A percentile compares a stretch with the other conserved stretches of the same genome.
Conservation (phyloP, 2,797 vertebrate species). For the Sciurus carolinensis region DNA sequence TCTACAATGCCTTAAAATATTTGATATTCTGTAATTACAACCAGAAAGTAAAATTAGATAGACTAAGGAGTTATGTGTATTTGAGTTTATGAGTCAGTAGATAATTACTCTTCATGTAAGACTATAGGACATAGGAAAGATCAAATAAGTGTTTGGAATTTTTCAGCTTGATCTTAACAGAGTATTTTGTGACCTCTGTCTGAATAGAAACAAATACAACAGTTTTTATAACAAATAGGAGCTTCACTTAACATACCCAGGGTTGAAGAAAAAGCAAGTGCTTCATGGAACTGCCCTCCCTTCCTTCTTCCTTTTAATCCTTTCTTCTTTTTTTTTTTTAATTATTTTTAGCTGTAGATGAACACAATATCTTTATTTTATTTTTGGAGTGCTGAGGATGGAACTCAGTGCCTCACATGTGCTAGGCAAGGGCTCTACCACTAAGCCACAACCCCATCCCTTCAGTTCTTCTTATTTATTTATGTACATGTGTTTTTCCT, state of each 20-base stretch:
- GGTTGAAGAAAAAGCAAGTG: neutral
- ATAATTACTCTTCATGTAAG: conserved; percentile 23
- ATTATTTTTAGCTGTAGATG: too few species aligned
- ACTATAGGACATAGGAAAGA: neutral
- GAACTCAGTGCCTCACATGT: too few species aligned
- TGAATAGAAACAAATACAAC: neutral
- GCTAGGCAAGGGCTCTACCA: too few species aligned
- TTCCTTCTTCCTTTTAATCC: neutral
- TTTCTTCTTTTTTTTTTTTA: neutral
- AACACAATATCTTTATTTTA: too few species aligned
- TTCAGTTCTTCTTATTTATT: neutral
- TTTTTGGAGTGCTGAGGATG: too few species aligned
- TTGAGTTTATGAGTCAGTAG: neutral
- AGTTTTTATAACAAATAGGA: neutral
- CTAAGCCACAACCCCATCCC: too few species aligned
- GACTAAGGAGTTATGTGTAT: neutral
- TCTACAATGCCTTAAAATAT: neutral
- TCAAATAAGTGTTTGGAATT: neutral
- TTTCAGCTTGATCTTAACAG: neutral
- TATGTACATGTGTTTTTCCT: neutral
- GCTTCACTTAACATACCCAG: neutral
- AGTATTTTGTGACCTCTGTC: neutral
- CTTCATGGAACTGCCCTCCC: neutral
- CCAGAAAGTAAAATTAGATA: conserved; percentile 17
- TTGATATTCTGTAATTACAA: conserved; percentile 24